Evolutionary conservation across 2,888 invertebrate species (phyloP), one percentile per base, ranked within the genome.

Genomic region (Cataglyphis altisquamis): DNA sequence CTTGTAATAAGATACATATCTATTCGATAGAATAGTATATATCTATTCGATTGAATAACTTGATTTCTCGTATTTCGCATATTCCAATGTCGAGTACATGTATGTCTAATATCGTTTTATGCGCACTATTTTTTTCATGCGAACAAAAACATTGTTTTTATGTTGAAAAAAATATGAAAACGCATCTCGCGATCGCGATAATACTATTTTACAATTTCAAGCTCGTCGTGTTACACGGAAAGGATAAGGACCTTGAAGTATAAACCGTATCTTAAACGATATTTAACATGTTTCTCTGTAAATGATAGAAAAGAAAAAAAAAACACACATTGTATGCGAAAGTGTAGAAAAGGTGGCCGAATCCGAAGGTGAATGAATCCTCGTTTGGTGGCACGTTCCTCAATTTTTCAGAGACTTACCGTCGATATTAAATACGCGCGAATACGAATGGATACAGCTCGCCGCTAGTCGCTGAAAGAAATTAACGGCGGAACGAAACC

Each of bases 361-460:
- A 29, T 29, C 29, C 29, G 29, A 29, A 29, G 29, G 29, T 29
- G 29, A 29, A 52, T 45, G 48, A 57, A 82, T 63, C 41, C 82
- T 84, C 82, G 68, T 77, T 80, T 84, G 70, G 83, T 84, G 70
- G 82, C 70, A 60, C 82, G 82, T 85, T 77, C 63, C 73, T 84
- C 84, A 74, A 82, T 83, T 88, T 77, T 87, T 87, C 84, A 84
- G 80, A 85, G 84, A 82, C 81, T 81, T 72, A 62, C 74, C 66
- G 64, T 67, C 83, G 75, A 68, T 52, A 83, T 64, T 70, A 80
- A 55, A 77, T 72, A 36, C 83, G 45, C 70, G 78, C 57, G 70
- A 78, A 57, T 77, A 52, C 67, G 55, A 48, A 62, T 63, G 73
- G 63, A 12, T 29, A 48, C 21, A n/a, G n/a, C 8, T 82, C 36